Conservation (phyloP, 1,140 invertebrate species). For the Brachystomella parvula region DNA sequence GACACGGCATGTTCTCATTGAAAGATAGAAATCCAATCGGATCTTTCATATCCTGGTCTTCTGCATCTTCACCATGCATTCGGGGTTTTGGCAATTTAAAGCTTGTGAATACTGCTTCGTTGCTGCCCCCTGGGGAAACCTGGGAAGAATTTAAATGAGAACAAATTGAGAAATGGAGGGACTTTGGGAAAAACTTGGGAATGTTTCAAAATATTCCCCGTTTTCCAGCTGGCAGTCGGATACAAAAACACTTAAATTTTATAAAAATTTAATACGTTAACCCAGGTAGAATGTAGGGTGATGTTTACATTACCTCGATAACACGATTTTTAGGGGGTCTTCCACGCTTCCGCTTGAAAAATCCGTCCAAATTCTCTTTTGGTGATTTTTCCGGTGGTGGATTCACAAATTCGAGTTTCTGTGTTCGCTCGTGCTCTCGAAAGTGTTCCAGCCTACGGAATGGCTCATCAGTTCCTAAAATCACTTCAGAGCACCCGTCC, state of each 20-base stretch:
- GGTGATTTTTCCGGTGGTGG: conserved; percentile 42
- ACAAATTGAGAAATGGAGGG: too few species aligned
- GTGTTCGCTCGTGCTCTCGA: conserved; percentile 68
- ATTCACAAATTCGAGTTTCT: conserved; percentile 47
- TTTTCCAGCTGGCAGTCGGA: too few species aligned
- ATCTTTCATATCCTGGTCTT: conserved; percentile 34
- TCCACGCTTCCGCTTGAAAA: conserved; percentile 82
- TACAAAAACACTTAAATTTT: too few species aligned
- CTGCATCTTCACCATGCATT: conserved; percentile 18
- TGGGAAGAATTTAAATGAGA: too few species aligned
- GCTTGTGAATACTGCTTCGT: conserved; percentile 82
- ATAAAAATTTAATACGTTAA: too few species aligned
- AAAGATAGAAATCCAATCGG: conserved; percentile 38
- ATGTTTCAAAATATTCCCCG: too few species aligned
- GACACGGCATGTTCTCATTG: conserved; percentile 51
- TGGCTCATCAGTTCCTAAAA: conserved; percentile 70
- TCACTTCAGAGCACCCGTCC: conserved; percentile 78
- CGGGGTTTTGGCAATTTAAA: conserved; percentile 73
- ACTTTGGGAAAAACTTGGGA: too few species aligned
- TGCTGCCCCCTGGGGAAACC: conserved; percentile 30
- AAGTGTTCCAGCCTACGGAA: conserved; percentile 82
- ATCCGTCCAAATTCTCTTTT: conserved; percentile 52
- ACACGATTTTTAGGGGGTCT: conserved; percentile 84
- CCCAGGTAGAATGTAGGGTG: too few species aligned
- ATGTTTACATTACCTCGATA: conserved; percentile 55